Conservation (phyloP, 2,113 vertebrate genomes). For the Caloenas nicobarica region DNA sequence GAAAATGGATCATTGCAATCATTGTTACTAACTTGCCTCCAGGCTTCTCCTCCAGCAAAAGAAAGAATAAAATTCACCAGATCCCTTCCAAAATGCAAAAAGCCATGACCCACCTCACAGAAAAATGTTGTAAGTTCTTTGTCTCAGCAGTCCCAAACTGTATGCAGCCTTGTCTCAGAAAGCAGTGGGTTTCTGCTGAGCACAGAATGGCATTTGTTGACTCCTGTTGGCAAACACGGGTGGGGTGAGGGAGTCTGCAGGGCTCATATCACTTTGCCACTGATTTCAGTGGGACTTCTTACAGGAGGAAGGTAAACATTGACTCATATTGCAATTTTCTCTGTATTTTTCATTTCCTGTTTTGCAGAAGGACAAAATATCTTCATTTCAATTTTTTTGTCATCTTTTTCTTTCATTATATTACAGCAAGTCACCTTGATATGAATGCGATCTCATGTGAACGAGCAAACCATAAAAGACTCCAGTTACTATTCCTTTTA, state of each 20-base stretch:
- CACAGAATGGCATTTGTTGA: fast-evolving
- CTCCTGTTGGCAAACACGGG: not conserved
- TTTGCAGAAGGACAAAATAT: not conserved
- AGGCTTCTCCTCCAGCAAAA: not conserved
- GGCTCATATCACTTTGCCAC: fast-evolving
- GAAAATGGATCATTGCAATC: not conserved
- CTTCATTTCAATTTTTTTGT: not conserved
- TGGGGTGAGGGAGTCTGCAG: too few species aligned
- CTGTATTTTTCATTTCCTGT: not conserved
- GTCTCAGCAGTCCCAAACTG: not conserved
- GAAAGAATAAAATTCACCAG: not conserved
- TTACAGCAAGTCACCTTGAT: not conserved
- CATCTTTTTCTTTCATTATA: not conserved
- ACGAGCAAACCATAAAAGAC: not conserved
- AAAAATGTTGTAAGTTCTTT: not conserved
- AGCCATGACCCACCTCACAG: not conserved
- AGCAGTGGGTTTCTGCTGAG: not conserved
- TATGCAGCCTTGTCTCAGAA: not conserved
- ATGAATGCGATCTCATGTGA: not conserved
- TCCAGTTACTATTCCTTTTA: not conserved
- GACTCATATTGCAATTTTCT: not conserved
- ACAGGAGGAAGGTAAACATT: not conserved
- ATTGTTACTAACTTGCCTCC: not conserved
- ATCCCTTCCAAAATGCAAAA: not conserved
- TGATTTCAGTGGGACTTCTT: not conserved